Base-by-base conservation (phyloP, 2,888 invertebrate species). In the Ochropleura leucogaster region DNA sequence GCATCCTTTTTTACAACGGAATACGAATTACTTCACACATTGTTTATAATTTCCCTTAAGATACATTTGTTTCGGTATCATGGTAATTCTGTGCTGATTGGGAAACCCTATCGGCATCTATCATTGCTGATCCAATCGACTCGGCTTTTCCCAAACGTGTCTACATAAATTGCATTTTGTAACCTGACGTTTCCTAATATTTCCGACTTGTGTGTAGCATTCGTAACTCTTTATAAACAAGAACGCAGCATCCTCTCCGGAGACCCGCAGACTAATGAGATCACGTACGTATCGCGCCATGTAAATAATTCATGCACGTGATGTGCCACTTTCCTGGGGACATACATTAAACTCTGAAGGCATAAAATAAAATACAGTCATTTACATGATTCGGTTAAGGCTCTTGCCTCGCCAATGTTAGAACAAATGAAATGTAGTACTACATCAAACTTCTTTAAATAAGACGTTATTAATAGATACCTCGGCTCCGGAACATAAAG, bases 231-330 rank as follows among this genome's bases (percentile, higher is more conserved):
- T 46, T 46, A 42, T 8, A 20, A 69, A 65, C 9, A 49, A 53
- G 51, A 60, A 65, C n/a, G 14, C 53, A 42, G 53, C 16, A 44
- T 66, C 20, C 18, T 49, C 75, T 57, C 49, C 12, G n/a, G 49
- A 77, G 40, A 75, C n/a, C 53, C 46, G 20, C 65, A 40, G 40
- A 77, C 49, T 53, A 82, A 77, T 77, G 60, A 77, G 67, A 55
- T 66, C 77, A 77, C 77, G 67, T 77, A 82, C 51, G 47, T 44
- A 42, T 20, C 60, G 66, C 12, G 44, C 47, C 60, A 44, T 44
- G 60, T 76, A 49, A 76, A 81, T 81, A 81, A 67, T 62, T 77
- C 82, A 77, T 40, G 53, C 60, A 53, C 77, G 82, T 77, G 51
- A 64, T 46, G 60, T 66, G 49, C 14, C 53, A 76, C 53, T 62